phyloP scores from a whole-genome alignment of 1,140 invertebrate genomes.

The Nixonia krombeini region DNA sequence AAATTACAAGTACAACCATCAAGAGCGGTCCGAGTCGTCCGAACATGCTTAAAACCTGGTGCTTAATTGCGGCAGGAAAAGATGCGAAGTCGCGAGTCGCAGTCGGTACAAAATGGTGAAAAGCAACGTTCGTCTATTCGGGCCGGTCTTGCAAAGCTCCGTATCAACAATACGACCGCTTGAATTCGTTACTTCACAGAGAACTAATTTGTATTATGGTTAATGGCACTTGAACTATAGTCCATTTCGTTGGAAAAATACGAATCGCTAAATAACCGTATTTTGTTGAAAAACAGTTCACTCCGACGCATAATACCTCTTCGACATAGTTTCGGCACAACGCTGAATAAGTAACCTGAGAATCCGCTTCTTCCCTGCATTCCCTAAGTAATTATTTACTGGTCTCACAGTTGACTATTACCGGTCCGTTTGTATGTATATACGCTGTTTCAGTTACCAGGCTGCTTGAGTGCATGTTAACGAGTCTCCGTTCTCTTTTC shows the following conservation, averaged over 20 bases:
- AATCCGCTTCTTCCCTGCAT: slow-evolving; percentile 29
- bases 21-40: too few relatives aligned
- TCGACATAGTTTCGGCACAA: slow-evolving; percentile 26
- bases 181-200: slow-evolving; percentile 4
- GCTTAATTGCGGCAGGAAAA: too few relatives aligned
- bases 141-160: too few relatives aligned
- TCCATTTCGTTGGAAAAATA: slow-evolving; percentile 11
- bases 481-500: slow-evolving; percentile 17
- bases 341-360: slow-evolving; percentile 29
- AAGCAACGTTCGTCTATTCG: too few relatives aligned
- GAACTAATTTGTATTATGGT: slow-evolving; percentile 14
- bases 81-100: too few relatives aligned
- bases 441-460: slow-evolving; percentile 26
- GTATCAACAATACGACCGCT: too few relatives aligned
- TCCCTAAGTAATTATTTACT: slow-evolving; percentile 36
- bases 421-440: slow-evolving; percentile 21
- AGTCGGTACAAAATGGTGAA: too few relatives aligned
- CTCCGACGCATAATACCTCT: slow-evolving; percentile 18
- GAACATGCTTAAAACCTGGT: too few relatives aligned
- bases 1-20: too few relatives aligned
- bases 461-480: slow-evolving; percentile 23
- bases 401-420: slow-evolving; percentile 37
- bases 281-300: slow-evolving; percentile 33
- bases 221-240: slow-evolving; percentile 13
- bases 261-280: slow-evolving; percentile 26